phyloP scores from a whole-genome alignment of 2,888 invertebrate species.

The Scaptodrosophila latifasciaeformis region DNA sequence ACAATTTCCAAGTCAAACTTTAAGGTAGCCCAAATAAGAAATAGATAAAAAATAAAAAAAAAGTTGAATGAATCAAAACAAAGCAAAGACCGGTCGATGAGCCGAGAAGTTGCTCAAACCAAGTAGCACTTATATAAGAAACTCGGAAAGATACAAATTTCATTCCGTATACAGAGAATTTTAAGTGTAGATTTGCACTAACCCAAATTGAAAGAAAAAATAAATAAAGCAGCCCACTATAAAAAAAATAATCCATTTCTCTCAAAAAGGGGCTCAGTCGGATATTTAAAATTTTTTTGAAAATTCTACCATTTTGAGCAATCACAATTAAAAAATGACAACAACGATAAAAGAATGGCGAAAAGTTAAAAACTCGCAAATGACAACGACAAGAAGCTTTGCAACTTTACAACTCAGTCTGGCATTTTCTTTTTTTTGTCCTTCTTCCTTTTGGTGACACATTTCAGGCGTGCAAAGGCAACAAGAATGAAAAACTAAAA shows the following conservation, averaged over 20 bases:
- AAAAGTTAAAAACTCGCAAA: not conserved
- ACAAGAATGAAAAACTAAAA: not conserved
- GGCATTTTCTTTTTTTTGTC: not conserved
- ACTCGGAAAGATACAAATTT: constrained; percentile 25
- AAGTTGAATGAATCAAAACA: constrained; percentile 45
- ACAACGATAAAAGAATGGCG: not conserved
- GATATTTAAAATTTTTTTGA: no score
- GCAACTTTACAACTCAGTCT: not conserved
- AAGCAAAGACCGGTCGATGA: constrained; percentile 9
- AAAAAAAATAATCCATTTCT: no score
- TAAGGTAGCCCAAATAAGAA: no score
- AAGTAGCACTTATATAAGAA: constrained; percentile 30
- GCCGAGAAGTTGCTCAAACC: constrained; percentile 21
- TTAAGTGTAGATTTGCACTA: constrained; percentile 24
- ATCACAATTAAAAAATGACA: no score
- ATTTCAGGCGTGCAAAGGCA: not conserved
- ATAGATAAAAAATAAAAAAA: no score
- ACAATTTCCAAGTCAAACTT: no score
- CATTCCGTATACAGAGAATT: no score
- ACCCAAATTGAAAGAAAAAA: constrained; percentile 14
- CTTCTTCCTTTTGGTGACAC: not conserved
- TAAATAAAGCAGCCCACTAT: constrained; percentile 39
- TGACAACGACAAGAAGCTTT: not conserved
- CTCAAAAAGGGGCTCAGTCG: no score
- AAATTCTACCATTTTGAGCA: no score